These are phyloP conservation scores for Taenioides sp. DNA, from an alignment of 2,797 vertebrate species.

Conservation along the genomic window DNA sequence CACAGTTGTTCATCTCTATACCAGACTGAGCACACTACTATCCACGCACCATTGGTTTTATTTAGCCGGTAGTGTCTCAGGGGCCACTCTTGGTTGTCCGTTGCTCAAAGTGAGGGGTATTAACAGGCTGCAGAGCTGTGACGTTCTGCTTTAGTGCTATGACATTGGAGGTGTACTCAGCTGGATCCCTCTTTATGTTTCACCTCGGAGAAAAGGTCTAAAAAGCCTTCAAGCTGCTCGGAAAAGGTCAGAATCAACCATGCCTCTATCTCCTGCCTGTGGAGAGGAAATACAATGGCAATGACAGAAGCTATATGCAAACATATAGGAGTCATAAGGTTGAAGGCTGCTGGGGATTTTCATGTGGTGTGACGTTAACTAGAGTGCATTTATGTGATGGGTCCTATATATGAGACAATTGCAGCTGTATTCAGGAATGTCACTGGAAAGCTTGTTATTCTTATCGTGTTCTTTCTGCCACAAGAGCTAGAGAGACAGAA, in stretches of 20 bases:
- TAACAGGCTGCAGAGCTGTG: slow-evolving; percentile 39
- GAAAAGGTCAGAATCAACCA: slow-evolving; percentile 69
- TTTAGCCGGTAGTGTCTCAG: slow-evolving; percentile 41
- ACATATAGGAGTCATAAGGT: slow-evolving; percentile 21
- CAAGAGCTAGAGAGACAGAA: background rate
- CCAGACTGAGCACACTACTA: slow-evolving; percentile 11
- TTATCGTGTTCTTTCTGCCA: background rate
- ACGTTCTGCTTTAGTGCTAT: slow-evolving; percentile 44
- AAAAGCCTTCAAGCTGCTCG: slow-evolving; percentile 67
- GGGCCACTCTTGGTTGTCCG: slow-evolving; percentile 30
- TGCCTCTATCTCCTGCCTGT: slow-evolving; percentile 38
- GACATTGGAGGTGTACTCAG: slow-evolving; percentile 55
- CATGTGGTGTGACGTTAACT: slow-evolving; percentile 22
- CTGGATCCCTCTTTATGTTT: slow-evolving; percentile 63
- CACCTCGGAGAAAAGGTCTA: slow-evolving; percentile 70
- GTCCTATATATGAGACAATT: slow-evolving; percentile 17
- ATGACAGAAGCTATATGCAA: slow-evolving; percentile 32
- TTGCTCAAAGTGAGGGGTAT: slow-evolving; percentile 40
- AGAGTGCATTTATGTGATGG: slow-evolving; percentile 15
- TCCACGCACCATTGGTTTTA: slow-evolving; percentile 53
- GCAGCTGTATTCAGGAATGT: background rate
- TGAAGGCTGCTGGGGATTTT: slow-evolving; percentile 9
- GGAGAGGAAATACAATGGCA: slow-evolving; percentile 24
- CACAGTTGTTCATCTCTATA: background rate
- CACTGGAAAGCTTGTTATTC: background rate